These are phyloP conservation scores for Hydrophis major DNA, from an alignment of 2,797 vertebrate species.

Conservation along the genomic window DNA sequence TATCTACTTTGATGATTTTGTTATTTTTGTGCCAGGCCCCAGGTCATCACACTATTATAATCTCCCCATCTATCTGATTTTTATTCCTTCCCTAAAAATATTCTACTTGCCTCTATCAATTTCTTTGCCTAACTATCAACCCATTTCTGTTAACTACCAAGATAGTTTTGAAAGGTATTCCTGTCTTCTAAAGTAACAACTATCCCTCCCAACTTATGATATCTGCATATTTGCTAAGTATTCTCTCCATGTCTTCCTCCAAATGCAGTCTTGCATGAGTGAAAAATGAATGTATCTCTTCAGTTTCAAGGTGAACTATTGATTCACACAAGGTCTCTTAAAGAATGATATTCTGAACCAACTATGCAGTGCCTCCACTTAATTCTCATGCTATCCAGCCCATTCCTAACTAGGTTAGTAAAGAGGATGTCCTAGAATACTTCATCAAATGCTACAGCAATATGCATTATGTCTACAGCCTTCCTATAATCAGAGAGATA, in stretches of 20 bases:
- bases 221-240: background rate
- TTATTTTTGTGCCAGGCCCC: no score
- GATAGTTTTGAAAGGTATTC: background rate
- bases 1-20: no score
- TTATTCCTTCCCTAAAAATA: background rate
- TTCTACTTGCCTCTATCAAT: background rate
- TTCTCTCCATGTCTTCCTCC: background rate
- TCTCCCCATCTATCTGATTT: background rate
- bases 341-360: background rate
- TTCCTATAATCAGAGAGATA: background rate
- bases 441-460: background rate
- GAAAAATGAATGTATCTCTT: background rate
- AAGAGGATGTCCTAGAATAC: background rate
- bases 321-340: background rate
- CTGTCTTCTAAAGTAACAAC: background rate
- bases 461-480: background rate
- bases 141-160: background rate
- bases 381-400: background rate
- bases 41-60: background rate
- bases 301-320: background rate
- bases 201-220: background rate
- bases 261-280: background rate
- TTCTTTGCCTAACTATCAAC: background rate
- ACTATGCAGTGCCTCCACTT: background rate
- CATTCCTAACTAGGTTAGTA: background rate